These are phyloP conservation scores for Pachliopta kotzebuea DNA, from an alignment of 2,888 invertebrate species.

Conservation along the genomic window DNA sequence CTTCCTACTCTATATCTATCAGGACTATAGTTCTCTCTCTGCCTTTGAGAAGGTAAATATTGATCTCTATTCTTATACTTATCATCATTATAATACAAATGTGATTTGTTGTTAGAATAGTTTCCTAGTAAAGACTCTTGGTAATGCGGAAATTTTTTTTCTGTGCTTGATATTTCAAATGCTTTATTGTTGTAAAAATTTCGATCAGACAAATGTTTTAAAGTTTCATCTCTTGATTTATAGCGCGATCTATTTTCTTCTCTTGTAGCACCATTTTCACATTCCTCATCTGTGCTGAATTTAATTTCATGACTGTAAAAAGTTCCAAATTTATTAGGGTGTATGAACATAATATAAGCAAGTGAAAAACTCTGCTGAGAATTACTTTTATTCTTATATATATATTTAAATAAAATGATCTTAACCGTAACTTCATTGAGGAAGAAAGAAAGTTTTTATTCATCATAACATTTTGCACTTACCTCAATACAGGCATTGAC, in stretches of 20 bases:
- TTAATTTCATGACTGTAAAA: constrained; percentile 33
- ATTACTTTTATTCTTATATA: no score
- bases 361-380: no score
- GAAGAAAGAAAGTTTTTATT: no score
- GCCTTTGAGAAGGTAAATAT: constrained; percentile 42
- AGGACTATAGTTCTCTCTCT: constrained; percentile 45
- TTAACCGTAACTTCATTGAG: no score
- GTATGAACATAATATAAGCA: not conserved
- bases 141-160: constrained; percentile 25
- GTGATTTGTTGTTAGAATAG: constrained; percentile 35
- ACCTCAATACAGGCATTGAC: constrained; percentile 56
- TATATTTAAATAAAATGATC: no score
- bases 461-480: constrained; percentile 30
- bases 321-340: not conserved
- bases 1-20: constrained; percentile 40
- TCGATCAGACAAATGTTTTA: constrained; percentile 32
- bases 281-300: constrained; percentile 57
- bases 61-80: constrained; percentile 43
- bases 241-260: constrained; percentile 32
- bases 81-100: constrained; percentile 39
- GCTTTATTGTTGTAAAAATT: constrained; percentile 34
- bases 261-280: constrained; percentile 33
- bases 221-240: constrained; percentile 34
- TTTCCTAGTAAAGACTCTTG: constrained; percentile 25
- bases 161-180: constrained; percentile 17